These are phyloP conservation scores for Oceanites oceanicus DNA, from an alignment of 2,113 vertebrate species.

Conservation along the genomic window DNA sequence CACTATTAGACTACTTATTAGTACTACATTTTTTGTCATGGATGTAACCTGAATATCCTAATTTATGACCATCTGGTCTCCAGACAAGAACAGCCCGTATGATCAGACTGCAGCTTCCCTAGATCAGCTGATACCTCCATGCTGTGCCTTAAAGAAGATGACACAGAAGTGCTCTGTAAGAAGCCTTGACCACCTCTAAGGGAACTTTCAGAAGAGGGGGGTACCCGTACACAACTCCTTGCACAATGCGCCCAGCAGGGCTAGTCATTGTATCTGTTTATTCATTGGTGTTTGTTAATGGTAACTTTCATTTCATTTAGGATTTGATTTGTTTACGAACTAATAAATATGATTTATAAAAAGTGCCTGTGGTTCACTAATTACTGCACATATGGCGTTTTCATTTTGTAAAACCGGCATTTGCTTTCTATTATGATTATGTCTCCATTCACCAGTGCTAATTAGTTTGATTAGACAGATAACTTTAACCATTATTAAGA, in stretches of 20 bases:
- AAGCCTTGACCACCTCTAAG: not conserved
- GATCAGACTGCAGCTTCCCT: slow-evolving; percentile 25
- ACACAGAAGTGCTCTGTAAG: not conserved
- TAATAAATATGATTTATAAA: slow-evolving; percentile 86
- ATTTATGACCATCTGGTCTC: slow-evolving; percentile 68
- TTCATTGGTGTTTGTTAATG: slow-evolving; percentile 54
- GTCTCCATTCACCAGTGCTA: slow-evolving; percentile 80
- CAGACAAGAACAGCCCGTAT: slow-evolving; percentile 18
- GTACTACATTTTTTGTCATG: slow-evolving; percentile 41
- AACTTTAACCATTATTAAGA: slow-evolving; percentile 74
- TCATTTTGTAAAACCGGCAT: slow-evolving; percentile 81
- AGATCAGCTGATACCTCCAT: not conserved
- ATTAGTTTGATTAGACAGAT: slow-evolving; percentile 84
- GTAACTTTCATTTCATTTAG: slow-evolving; percentile 77
- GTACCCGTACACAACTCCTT: not conserved
- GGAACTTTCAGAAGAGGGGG: not conserved
- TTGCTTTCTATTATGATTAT: slow-evolving; percentile 83
- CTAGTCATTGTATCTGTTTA: slow-evolving; percentile 1
- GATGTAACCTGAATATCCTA: slow-evolving; percentile 51
- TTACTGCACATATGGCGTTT: slow-evolving; percentile 84
- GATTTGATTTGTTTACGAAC: slow-evolving; percentile 83
- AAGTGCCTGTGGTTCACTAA: slow-evolving; percentile 79
- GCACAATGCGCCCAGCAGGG: not conserved
- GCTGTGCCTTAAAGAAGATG: not conserved
- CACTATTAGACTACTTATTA: slow-evolving; percentile 11